Conservation (phyloP, 2,113 vertebrate species). For the Lophius piscatorius region DNA sequence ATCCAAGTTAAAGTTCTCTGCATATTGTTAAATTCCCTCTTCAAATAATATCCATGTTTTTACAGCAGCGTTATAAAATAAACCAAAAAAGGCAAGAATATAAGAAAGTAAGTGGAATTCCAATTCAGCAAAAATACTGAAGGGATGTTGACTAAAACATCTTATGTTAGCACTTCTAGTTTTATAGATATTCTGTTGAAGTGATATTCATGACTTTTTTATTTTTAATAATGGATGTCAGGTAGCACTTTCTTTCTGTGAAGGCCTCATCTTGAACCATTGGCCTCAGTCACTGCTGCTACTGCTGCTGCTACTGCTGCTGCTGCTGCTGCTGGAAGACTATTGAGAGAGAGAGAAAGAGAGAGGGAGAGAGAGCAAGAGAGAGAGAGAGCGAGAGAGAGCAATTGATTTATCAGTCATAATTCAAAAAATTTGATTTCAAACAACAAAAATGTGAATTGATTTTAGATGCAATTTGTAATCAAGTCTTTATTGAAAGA, state of each 20-base stretch:
- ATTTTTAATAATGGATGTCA: conserved; percentile 8
- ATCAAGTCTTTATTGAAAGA: background rate
- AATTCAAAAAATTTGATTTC: too few species aligned
- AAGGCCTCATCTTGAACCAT: background rate
- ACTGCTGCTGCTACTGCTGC: conserved; percentile 72
- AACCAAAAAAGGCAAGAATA: background rate
- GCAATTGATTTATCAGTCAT: background rate
- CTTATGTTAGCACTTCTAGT: background rate
- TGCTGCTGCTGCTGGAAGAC: conserved; percentile 77
- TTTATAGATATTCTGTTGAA: too few species aligned
- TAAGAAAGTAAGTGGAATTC: background rate
- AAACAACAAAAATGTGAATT: too few species aligned
- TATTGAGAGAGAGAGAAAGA: conserved; percentile 47
- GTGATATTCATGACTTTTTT: too few species aligned
- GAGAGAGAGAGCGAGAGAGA: too few species aligned
- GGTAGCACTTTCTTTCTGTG: background rate
- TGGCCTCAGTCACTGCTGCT: conserved; percentile 78
- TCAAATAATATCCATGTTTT: background rate
- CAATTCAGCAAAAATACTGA: too few species aligned
- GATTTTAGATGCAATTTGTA: too few species aligned
- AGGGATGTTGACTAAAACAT: too few species aligned
- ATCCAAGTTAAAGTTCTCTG: background rate
- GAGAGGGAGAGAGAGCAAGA: too few species aligned
- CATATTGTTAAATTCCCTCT: background rate
- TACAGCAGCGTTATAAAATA: background rate